Base-by-base conservation (phyloP, 2,113 vertebrate genomes). In the Telmatochromis brichardi region DNA sequence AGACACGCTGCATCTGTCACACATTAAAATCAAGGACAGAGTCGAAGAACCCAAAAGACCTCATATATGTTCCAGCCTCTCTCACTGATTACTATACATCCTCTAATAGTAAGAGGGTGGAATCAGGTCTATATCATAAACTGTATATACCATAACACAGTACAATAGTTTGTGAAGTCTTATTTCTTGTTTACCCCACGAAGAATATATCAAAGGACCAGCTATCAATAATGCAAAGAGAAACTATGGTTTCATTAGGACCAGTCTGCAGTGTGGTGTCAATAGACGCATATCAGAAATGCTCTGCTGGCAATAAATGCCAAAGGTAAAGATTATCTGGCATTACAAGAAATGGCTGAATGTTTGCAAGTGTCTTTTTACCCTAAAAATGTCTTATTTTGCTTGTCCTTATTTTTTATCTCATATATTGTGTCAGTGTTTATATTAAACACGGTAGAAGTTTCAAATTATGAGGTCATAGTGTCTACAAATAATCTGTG, bases 1-100 rank as follows among this genome's bases (percentile, higher is more conserved):
- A 53, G 58, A 85, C 63, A n/a, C 45, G n/a, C 37, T 23, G 15
- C 80, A n/a, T 82, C 47, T 80, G 79, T 88, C 88, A 79, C 79
- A 81, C 80, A 71, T n/a, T 53, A 82, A 35, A 88, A 50, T 84
- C 76, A 60, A 82, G 76, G 40, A 80, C 35, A 17, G 51, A 33
- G 80, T 40, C 6, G 0, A 37, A 31, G 12, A 8, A 76, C 31
- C 42, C 28, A 55, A 11, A 35, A 35, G 5, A 47, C 13, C 26
- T 57, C 14, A 6, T 45, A 3, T 11, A n/a, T 15, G 10, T 28
- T 65, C 81, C 60, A 6, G 33, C 71, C 17, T 76, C 23, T 65
- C 4, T 14, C 40, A 0, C 40, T 33, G 57, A 57, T 84, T 3
- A n/a, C 15, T 3, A 8, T n/a, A 50, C 12, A 14, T 35, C n/a